Evolutionary conservation across 2,888 invertebrate species (phyloP), one percentile per base, ranked within the genome.

Genomic region (Trichopoda pennipes): DNA sequence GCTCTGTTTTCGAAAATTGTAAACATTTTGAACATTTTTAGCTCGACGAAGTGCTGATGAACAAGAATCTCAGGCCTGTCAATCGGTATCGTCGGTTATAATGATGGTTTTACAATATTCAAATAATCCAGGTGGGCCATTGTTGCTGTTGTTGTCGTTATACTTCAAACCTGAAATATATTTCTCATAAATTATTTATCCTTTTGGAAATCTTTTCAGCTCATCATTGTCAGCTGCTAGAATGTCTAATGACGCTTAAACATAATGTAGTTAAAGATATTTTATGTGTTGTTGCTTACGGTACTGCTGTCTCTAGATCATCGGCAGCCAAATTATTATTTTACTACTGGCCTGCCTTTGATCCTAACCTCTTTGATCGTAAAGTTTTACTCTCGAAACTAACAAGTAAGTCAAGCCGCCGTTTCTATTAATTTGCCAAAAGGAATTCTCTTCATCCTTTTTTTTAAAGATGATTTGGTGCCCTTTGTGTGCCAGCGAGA

Each of bases 341-440:
- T 92, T 98, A 99, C 92, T 99, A 99, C 91, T 99, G 99, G 99
- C 99, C 99, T 6, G 96, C 98, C 4, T 96, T 99, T 88, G 98
- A 99, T 91, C 96, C 98, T 28, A 96, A 96, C 88, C 93, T 98
- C 8, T 96, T 97, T 87, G 99, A 99, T 90, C 93, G 97, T 72
- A 96, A 96, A 88, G 96, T 96, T 3, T 93, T 97, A 75, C 94
- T 97, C 74, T 95, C 96, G 88, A 97, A 97, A 92, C 95, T 97
- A 88, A 95, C 96, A 84, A 96, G 97, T 96, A 89, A 92, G 92
- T 91, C 51, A 10, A 44, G 17, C 4, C 16, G 0, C 12, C 3
- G 6, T 3, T 17, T 47, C 17, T n/a, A 4, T n/a, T 44, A 16
- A 3, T n/a, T 4, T n/a, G n/a, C 16, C 3, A 16, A n/a, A 12